Percentiles rank a stretch among this genome's conserved stretches.
phyloP scores from a whole-genome alignment of 2,888 invertebrate species.

The Tetramorium bicarinatum region DNA sequence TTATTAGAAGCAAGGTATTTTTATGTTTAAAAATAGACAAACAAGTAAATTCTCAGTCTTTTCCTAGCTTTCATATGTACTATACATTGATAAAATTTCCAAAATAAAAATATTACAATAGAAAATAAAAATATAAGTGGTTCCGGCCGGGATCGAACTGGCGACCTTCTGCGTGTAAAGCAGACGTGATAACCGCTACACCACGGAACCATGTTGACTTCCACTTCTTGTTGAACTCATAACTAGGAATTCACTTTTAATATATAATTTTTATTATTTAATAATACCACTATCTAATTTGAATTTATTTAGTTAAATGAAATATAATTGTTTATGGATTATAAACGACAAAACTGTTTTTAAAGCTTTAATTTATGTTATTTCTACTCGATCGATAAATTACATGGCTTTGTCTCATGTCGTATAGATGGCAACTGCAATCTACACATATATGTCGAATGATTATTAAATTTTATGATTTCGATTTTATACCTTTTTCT shows the following conservation, averaged over 20 bases:
- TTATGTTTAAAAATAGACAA: not conserved
- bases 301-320: not conserved
- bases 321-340: not conserved
- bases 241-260: too few species aligned
- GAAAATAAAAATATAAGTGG: constrained; percentile 69
- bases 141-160: constrained; percentile 84
- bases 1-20: not conserved
- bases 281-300: not conserved
- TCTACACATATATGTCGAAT: not conserved
- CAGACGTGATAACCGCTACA: constrained; percentile 84
- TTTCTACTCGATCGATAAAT: constrained; percentile 28
- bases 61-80: not conserved
- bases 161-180: constrained; percentile 84
- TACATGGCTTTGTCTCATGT: not conserved
- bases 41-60: not conserved
- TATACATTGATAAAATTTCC: not conserved
- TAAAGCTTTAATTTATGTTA: not conserved
- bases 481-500: not conserved
- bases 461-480: not conserved
- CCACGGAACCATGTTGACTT: constrained; percentile 78
- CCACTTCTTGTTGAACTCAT: not conserved
- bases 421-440: constrained; percentile 40
- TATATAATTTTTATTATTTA: not conserved
- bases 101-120: constrained; percentile 12
- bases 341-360: not conserved